phyloP scores from a whole-genome alignment of 2,797 vertebrate genomes.

The Liasis olivaceus region DNA sequence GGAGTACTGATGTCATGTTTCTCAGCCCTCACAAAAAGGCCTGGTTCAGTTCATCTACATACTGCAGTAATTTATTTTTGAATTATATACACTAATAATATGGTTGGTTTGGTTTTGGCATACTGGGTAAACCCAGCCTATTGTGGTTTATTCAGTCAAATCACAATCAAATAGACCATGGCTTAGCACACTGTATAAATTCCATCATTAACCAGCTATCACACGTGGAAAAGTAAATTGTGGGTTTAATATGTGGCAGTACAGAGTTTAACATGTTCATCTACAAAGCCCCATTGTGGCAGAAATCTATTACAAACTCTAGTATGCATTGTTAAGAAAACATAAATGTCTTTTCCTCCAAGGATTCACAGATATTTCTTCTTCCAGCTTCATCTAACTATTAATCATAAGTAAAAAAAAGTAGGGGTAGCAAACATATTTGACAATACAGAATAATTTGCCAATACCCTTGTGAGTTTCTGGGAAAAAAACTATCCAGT shows the following conservation, averaged over 20 bases:
- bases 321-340: background rate
- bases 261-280: background rate
- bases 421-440: background rate
- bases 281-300: background rate
- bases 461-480: background rate
- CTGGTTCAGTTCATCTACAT: background rate
- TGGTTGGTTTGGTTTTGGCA: background rate
- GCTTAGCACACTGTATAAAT: too few species aligned
- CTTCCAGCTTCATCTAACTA: background rate
- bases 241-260: background rate
- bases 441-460: background rate
- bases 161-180: background rate
- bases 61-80: background rate
- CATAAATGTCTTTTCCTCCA: background rate
- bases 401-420: background rate
- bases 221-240: background rate
- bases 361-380: background rate
- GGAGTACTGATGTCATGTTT: background rate
- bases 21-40: background rate
- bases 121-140: background rate
- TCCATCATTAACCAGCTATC: too few species aligned
- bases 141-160: background rate
- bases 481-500: background rate
- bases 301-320: background rate
- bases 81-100: background rate